These are phyloP conservation scores for Mungos mungo DNA, from an alignment of 2,113 vertebrate genomes.

Conservation along the genomic window DNA sequence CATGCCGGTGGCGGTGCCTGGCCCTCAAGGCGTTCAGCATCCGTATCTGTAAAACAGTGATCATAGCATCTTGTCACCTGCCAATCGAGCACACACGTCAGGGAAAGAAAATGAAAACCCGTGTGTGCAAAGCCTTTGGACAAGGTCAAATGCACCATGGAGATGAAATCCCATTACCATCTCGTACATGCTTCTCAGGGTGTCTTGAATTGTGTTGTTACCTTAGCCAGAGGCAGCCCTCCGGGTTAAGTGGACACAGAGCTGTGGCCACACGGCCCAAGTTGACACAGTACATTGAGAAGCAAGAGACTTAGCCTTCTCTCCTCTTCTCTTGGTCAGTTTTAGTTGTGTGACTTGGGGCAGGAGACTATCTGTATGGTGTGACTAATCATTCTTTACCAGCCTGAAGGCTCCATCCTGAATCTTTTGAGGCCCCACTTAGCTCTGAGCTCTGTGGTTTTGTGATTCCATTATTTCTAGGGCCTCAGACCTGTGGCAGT, in stretches of 20 bases:
- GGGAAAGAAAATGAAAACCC: neutral
- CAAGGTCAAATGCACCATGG: neutral
- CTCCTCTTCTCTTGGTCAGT: neutral
- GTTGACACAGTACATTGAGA: neutral
- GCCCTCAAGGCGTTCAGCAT: neutral
- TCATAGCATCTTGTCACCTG: neutral
- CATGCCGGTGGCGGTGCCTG: fast-evolving
- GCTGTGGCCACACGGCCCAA: neutral
- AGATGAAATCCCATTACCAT: fast-evolving
- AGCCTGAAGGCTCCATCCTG: neutral
- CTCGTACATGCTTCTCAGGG: neutral
- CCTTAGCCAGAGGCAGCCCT: neutral
- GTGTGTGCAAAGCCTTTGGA: neutral
- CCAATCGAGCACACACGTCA: fast-evolving
- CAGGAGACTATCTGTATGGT: too few species aligned
- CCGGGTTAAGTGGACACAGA: neutral
- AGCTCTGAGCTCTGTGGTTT: neutral
- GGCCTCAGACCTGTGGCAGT: neutral
- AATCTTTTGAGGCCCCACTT: neutral
- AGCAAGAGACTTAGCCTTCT: neutral
- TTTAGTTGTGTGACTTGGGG: neutral
- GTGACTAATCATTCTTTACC: neutral
- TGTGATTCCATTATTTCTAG: neutral
- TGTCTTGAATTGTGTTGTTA: neutral
- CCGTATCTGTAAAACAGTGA: neutral